Evolutionary conservation across 2,888 invertebrate species (phyloP), one percentile per base, ranked within the genome.

Genomic region (Agrypnus murinus): DNA sequence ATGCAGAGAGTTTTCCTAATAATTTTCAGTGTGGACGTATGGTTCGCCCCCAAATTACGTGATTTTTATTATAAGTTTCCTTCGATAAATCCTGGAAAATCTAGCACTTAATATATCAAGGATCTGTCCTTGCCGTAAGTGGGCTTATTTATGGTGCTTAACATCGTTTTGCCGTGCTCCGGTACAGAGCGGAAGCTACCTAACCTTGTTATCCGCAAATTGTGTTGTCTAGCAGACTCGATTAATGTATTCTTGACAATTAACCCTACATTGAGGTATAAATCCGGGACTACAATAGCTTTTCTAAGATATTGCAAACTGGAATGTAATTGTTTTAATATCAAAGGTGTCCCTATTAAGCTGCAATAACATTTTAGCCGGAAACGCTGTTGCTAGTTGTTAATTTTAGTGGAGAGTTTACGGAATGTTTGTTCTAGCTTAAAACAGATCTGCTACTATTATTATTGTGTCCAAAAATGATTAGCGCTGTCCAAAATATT

Each of bases 201-300:
- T 78, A 78, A 79, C 76, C 74, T 78, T 67, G 75, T 79, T 79
- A 78, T 74, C 71, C 74, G 66, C 71, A 79, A 76, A 78, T 78
- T 78, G 77, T 78, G 73, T 78, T 77, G 78, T 77, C 77, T 75
- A 74, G 76, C 77, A 75, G 72, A 75, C 72, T 76, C 77, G 75
- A 78, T 79, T 79, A 79, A 79, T 77, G 79, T 80, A 75, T 75
- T 76, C 77, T 79, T 77, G 74, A 77, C 79, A 77, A 78, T 79
- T 75, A 77, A 80, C 77, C 72, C 75, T 71, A 72, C 72, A 73
- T 74, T 65, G 72, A 64, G 72, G 62, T 75, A 73, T 75, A 76
- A 77, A 76, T 78, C 69, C 70, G 45, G 55, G 74, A 71, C 68
- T 72, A 63, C 50, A 65, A 72, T 65, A 46, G 65, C 43, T 70